A percentile compares a stretch with the other conserved stretches of the same genome.
Evolutionary conservation across 1,140 invertebrate genomes (phyloP).

Genomic region (Helicoverpa armigera): DNA sequence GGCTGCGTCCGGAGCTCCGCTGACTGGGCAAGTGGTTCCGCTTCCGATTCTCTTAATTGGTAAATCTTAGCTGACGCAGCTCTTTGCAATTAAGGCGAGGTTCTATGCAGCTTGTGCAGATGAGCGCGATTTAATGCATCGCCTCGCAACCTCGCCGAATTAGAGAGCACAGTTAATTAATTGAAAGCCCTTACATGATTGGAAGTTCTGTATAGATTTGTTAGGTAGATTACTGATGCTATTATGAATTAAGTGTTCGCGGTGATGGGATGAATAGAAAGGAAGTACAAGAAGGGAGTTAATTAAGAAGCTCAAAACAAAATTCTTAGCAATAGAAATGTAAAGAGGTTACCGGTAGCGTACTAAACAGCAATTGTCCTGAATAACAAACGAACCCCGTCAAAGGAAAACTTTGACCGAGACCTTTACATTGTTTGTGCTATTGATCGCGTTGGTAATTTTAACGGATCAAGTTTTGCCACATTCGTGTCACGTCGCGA

Average conservation of each 20-base stretch:
- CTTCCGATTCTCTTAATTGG: constrained; percentile 81
- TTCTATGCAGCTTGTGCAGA: constrained; percentile 70
- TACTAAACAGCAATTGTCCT: constrained; percentile 25
- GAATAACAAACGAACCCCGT: constrained; percentile 41
- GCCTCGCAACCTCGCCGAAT: constrained; percentile 55
- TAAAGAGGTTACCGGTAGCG: constrained; percentile 24
- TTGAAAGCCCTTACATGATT: constrained; percentile 44
- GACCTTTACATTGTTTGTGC: constrained; percentile 61
- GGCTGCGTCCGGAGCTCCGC: constrained; percentile 52
- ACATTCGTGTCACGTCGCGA: constrained; percentile 63
- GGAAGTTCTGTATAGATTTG: constrained; percentile 24
- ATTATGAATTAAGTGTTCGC: constrained; percentile 1
- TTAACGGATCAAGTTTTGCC: constrained; percentile 66
- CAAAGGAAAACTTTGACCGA: constrained; percentile 45
- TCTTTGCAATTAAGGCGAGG: constrained; percentile 78
- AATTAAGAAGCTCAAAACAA: constrained; percentile 7
- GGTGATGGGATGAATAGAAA: neutral
- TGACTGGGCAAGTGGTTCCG: constrained; percentile 77
- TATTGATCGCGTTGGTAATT: constrained; percentile 77
- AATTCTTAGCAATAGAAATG: constrained; percentile 20
- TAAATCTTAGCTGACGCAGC: constrained; percentile 83
- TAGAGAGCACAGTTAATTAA: constrained; percentile 52
- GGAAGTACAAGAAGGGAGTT: neutral
- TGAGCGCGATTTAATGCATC: constrained; percentile 69
- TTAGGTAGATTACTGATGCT: constrained; percentile 7